Percentiles rank a stretch among this genome's conserved stretches.
phyloP scores from a whole-genome alignment of 1,140 invertebrate genomes.

The Cydia strobilella region DNA sequence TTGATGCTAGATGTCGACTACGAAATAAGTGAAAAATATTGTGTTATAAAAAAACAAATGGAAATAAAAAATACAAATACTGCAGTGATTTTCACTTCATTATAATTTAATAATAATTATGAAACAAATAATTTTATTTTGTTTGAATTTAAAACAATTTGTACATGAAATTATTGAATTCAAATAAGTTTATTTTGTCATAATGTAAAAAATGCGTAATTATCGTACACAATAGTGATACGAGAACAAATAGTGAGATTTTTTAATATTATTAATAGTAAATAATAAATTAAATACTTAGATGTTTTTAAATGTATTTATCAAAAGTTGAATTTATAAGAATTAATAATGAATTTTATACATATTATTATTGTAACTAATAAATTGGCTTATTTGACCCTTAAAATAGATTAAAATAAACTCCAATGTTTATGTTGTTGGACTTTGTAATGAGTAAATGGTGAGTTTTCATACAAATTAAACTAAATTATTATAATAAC shows the following conservation, averaged over 20 bases:
- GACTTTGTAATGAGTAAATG: neutral
- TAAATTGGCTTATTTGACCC: constrained; percentile 25
- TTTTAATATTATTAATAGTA: constrained; percentile 43
- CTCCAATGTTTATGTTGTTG: constrained; percentile 16
- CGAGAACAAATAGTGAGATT: constrained; percentile 62
- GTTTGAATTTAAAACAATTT: no score
- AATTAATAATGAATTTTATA: constrained; percentile 45
- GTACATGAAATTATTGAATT: neutral
- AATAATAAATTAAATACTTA: constrained; percentile 46
- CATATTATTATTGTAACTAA: constrained; percentile 33
- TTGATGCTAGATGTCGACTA: no score
- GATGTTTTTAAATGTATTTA: constrained; percentile 50
- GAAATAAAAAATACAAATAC: no score
- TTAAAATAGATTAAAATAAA: neutral
- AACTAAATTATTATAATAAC: neutral
- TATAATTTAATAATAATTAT: no score
- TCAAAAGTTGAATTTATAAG: constrained; percentile 57
- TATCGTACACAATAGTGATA: constrained; percentile 35
- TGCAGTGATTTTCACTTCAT: no score
- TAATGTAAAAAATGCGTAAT: constrained; percentile 30
- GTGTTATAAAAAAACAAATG: no score
- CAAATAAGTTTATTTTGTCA: neutral
- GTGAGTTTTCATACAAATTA: constrained; percentile 14
- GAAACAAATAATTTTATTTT: no score
- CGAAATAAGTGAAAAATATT: no score